Evolutionary conservation across 2,797 vertebrate species (phyloP).

Genomic region (Florisuga fusca): DNA sequence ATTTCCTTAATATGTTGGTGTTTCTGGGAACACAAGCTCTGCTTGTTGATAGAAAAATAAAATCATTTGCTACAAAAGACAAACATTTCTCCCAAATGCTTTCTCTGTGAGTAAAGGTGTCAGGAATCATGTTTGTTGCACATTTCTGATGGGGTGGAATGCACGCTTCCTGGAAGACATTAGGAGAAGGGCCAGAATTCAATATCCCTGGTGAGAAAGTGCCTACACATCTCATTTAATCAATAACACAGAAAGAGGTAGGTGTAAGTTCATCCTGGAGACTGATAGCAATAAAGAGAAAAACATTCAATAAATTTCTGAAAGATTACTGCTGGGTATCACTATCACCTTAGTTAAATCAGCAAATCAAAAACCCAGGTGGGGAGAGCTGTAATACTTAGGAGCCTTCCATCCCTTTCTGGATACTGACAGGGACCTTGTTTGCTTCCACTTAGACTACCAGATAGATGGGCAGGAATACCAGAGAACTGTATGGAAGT

Average conservation of each 20-base stretch:
- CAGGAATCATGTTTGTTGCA: not conserved
- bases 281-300: not conserved
- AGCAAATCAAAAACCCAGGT: not conserved
- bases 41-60: not conserved
- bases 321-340: not conserved
- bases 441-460: not conserved
- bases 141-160: constrained; percentile 9
- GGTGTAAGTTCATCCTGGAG: not conserved
- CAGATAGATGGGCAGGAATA: not conserved
- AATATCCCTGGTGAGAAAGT: constrained; percentile 4
- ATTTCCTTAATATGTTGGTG: not conserved
- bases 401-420: not conserved
- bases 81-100: not conserved
- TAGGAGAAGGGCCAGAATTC: constrained; percentile 28
- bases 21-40: not conserved
- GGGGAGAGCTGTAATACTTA: not conserved
- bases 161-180: not conserved
- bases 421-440: not conserved
- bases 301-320: not conserved
- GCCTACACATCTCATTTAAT: constrained; percentile 1
- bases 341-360: not conserved
- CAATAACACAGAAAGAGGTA: not conserved
- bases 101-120: not conserved
- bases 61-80: not conserved
- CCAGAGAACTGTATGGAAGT: not conserved